These are phyloP conservation scores for Psophia crepitans DNA, from an alignment of 2,113 vertebrate species.

Conservation along the genomic window DNA sequence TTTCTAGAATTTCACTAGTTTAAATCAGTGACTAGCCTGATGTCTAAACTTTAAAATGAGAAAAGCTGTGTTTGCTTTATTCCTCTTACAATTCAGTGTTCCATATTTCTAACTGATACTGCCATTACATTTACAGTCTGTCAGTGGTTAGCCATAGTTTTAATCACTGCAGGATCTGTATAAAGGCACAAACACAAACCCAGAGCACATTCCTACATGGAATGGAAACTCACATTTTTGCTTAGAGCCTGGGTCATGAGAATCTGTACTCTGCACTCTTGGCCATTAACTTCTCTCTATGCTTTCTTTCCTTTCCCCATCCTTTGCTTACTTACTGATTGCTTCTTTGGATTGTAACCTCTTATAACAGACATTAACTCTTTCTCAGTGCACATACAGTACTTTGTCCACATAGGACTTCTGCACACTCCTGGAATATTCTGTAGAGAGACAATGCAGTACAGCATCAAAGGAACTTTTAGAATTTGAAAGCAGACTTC, in stretches of 20 bases:
- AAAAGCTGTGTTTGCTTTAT: background rate
- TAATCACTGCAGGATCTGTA: background rate
- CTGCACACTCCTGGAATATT: background rate
- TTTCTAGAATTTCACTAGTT: background rate
- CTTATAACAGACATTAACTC: background rate
- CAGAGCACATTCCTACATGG: background rate
- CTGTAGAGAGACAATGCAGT: fast-evolving
- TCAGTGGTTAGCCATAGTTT: background rate
- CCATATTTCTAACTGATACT: background rate
- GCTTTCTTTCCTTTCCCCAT: background rate
- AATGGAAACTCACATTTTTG: background rate
- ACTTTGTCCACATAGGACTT: background rate
- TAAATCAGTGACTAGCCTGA: background rate
- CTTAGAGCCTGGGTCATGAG: background rate
- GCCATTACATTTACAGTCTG: background rate
- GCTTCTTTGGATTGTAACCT: background rate
- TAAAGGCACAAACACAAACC: background rate
- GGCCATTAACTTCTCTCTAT: background rate
- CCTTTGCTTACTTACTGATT: background rate
- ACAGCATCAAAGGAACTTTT: background rate
- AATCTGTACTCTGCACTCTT: background rate
- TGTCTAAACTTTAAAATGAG: background rate
- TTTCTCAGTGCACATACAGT: background rate
- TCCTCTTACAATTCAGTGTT: background rate
- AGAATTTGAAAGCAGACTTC: background rate